Conservation (phyloP, 2,888 invertebrate genomes). For the Cloeon dipterum region DNA sequence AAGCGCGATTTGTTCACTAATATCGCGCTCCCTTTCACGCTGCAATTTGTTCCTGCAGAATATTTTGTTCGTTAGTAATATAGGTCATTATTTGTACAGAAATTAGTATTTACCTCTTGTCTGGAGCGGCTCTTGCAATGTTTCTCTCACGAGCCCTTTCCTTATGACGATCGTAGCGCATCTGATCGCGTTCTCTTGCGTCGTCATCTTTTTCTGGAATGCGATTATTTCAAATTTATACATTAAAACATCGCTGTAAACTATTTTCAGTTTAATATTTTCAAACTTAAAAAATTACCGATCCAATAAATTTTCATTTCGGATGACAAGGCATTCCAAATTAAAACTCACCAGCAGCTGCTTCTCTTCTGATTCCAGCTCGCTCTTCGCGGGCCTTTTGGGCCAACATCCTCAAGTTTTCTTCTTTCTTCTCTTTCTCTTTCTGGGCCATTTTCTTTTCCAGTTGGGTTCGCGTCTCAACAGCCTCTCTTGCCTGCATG, state of each 20-base stretch:
- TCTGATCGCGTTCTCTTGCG: constrained; percentile 56
- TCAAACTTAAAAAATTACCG: neutral
- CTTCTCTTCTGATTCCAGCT: constrained; percentile 44
- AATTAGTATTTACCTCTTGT: constrained; percentile 39
- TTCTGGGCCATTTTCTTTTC: constrained; percentile 93
- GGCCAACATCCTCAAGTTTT: constrained; percentile 75
- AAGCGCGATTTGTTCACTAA: constrained; percentile 94
- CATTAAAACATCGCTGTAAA: neutral
- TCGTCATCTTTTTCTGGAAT: constrained; percentile 35
- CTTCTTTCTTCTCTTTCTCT: constrained; percentile 96
- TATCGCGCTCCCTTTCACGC: constrained; percentile 81
- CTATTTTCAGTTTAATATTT: neutral
- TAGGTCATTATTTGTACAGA: no score
- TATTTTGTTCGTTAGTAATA: no score
- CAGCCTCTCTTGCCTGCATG: constrained; percentile 74
- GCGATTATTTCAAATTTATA: neutral
- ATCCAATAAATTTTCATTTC: neutral
- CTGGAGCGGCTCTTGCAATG: constrained; percentile 78
- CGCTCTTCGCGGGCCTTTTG: constrained; percentile 89
- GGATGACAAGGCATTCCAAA: no score
- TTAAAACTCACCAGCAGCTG: constrained; percentile 14
- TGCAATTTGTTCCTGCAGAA: constrained; percentile 53
- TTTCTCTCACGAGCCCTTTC: constrained; percentile 86
- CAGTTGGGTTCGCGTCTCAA: constrained; percentile 85
- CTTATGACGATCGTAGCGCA: constrained; percentile 72